Evolutionary conservation across 2,113 vertebrate genomes (phyloP).

Genomic region (Psophia crepitans): DNA sequence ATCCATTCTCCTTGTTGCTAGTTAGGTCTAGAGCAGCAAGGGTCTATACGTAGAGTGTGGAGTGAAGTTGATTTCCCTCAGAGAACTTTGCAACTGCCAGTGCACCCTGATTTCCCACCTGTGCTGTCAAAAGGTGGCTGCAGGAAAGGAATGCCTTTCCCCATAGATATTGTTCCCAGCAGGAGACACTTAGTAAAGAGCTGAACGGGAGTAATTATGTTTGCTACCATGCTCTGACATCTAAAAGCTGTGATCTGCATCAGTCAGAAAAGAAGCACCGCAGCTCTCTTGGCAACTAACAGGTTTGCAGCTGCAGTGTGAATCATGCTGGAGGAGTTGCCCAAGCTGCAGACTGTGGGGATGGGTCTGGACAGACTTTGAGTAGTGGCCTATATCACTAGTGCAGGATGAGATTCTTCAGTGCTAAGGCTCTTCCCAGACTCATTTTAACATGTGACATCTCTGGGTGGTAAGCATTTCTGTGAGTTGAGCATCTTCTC

Average conservation of each 20-base stretch:
- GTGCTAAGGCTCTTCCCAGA: neutral
- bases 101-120: neutral
- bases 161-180: neutral
- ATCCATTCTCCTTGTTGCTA: neutral
- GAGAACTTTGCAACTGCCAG: neutral
- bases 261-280: neutral
- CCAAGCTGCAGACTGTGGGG: neutral
- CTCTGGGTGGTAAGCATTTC: neutral
- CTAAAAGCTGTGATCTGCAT: neutral
- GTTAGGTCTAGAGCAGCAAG: neutral
- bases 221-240: neutral
- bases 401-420: neutral
- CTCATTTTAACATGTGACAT: neutral
- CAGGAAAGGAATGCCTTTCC: neutral
- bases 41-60: neutral
- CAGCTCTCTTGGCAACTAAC: neutral
- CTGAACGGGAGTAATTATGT: neutral
- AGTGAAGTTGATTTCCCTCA: neutral
- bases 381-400: neutral
- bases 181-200: neutral
- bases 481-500: neutral
- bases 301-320: neutral
- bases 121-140: neutral
- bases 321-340: neutral
- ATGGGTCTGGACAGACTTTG: neutral